Evolutionary conservation across 2,797 vertebrate genomes (phyloP).

Genomic region (Dallia pectoralis): DNA sequence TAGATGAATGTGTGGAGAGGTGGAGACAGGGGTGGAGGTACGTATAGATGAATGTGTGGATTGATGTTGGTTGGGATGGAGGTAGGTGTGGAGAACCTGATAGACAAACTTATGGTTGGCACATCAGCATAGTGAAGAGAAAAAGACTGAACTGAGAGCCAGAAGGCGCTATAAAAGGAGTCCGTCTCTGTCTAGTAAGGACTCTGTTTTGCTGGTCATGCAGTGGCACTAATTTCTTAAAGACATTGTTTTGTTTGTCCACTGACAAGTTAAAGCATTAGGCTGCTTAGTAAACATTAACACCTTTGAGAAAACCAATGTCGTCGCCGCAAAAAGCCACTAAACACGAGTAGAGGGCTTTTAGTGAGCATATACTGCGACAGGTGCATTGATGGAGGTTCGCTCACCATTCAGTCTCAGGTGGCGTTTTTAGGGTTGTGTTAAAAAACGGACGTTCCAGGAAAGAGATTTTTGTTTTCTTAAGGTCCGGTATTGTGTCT

Average conservation of each 20-base stretch:
- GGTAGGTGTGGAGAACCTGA: too few species aligned
- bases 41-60: too few species aligned
- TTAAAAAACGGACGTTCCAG: slow-evolving; percentile 43
- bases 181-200: too few species aligned
- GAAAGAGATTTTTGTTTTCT: slow-evolving; percentile 38
- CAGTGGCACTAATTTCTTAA: slow-evolving; percentile 54
- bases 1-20: too few species aligned
- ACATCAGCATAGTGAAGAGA: too few species aligned
- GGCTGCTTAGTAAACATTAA: slow-evolving; percentile 67
- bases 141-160: too few species aligned
- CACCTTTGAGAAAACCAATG: slow-evolving; percentile 67
- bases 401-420: slow-evolving; percentile 47
- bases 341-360: slow-evolving; percentile 58
- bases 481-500: slow-evolving; percentile 50
- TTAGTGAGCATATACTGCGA: slow-evolving; percentile 59
- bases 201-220: too few species aligned
- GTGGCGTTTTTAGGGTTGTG: slow-evolving; percentile 45
- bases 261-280: slow-evolving; percentile 49
- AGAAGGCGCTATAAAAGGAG: too few species aligned
- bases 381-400: slow-evolving; percentile 55
- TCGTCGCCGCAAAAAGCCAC: slow-evolving; percentile 60
- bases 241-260: slow-evolving; percentile 62
- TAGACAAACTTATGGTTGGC: too few species aligned
- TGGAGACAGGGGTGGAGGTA: too few species aligned
- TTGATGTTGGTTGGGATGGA: too few species aligned